Evolutionary conservation across 2,113 vertebrate genomes (phyloP).

Genomic region (Chloropsis hardwickii): DNA sequence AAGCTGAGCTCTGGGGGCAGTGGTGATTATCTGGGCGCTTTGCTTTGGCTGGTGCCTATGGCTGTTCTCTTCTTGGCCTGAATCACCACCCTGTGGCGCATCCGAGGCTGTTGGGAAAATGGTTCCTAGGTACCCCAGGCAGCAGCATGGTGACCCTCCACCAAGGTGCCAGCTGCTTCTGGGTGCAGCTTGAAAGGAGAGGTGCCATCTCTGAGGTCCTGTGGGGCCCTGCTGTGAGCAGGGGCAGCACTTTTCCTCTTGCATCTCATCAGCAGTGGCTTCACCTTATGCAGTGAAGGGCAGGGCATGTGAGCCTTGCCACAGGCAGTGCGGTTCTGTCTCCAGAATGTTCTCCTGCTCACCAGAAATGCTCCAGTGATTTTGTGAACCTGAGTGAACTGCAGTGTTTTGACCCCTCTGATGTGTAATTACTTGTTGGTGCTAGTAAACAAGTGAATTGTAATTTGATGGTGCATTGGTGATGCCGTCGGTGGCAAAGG

Average conservation of each 20-base stretch:
- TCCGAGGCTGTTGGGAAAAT: background rate
- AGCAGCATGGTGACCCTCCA: background rate
- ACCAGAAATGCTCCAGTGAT: rapidly evolving
- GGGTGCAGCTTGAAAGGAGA: background rate
- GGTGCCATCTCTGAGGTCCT: background rate
- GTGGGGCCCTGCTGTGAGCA: background rate
- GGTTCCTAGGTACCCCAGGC: background rate
- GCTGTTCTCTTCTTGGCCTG: background rate
- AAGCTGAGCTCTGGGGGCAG: background rate
- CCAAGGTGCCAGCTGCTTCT: background rate
- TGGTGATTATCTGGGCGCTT: background rate
- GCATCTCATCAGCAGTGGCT: background rate
- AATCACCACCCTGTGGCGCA: background rate
- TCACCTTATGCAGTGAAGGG: background rate
- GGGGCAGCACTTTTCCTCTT: background rate
- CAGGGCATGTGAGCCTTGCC: background rate
- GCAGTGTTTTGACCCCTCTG: background rate
- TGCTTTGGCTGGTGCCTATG: background rate
- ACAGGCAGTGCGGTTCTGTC: no score
- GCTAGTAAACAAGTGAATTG: background rate
- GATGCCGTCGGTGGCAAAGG: background rate
- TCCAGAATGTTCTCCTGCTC: background rate
- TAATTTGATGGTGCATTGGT: background rate
- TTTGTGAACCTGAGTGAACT: background rate
- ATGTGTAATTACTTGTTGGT: background rate